Evolutionary conservation across 1,140 invertebrate species (phyloP).

Genomic region (Ericerus pela): DNA sequence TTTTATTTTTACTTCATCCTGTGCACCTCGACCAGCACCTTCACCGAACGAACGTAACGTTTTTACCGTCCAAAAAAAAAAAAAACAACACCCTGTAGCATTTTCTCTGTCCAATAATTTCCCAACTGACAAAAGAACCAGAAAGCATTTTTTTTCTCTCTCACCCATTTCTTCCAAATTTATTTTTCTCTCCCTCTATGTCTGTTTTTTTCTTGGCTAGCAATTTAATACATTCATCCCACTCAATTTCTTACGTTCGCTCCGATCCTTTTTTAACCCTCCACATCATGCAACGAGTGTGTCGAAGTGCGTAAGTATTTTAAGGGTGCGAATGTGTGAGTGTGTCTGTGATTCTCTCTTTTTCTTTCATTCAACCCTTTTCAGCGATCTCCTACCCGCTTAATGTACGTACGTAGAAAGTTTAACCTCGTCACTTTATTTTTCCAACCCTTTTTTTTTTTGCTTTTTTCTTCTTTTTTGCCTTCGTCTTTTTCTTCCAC

Average conservation of each 20-base stretch:
- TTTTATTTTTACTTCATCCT: too few species aligned
- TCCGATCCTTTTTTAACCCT: neutral
- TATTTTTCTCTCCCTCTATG: too few species aligned
- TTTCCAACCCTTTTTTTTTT: conserved; percentile 7
- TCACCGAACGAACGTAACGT: neutral
- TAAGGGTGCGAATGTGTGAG: too few species aligned
- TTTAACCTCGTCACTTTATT: neutral
- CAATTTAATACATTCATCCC: neutral
- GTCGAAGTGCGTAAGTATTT: too few species aligned
- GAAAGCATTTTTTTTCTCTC: neutral
- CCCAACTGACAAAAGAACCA: conserved; percentile 9
- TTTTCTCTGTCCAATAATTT: conserved; percentile 8
- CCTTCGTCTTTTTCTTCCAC: too few species aligned
- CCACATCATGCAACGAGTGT: neutral
- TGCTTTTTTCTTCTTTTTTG: too few species aligned
- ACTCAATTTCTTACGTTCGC: neutral
- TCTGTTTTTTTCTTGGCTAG: too few species aligned
- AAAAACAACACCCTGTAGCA: neutral
- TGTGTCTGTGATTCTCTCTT: too few species aligned
- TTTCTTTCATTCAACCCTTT: too few species aligned
- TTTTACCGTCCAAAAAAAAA: too few species aligned
- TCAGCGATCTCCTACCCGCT: too few species aligned
- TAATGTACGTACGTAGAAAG: too few species aligned
- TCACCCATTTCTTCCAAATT: neutral
- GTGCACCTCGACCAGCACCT: neutral